A percentile compares a stretch with the other conserved stretches of the same genome.
Conservation (phyloP, 2,797 vertebrate genomes). For the Antrozous pallidus region DNA sequence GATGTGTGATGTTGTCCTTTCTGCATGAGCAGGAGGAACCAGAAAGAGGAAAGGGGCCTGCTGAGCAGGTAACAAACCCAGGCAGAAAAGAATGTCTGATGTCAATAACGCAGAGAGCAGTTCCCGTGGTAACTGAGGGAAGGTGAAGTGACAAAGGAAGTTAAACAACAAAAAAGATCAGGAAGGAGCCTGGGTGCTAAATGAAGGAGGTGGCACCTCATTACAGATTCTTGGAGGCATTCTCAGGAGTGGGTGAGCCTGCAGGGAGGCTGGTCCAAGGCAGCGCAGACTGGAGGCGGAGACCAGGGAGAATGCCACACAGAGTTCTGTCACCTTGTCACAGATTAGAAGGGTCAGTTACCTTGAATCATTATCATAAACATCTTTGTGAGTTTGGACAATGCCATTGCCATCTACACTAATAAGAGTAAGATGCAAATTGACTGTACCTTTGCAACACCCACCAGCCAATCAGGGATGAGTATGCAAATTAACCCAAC, state of each 20-base stretch:
- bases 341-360: not conserved
- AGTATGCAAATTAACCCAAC: no score
- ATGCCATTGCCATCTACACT: no score
- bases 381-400: not conserved
- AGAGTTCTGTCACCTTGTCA: not conserved
- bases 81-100: rapidly evolving
- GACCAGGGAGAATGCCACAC: not conserved
- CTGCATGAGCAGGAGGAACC: not conserved
- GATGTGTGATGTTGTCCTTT: not conserved
- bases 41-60: not conserved
- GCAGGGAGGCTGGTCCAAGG: not conserved
- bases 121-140: not conserved
- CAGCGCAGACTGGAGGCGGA: not conserved
- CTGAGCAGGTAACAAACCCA: not conserved
- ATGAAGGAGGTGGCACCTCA: not conserved
- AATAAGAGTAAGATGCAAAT: no score
- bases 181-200: not conserved
- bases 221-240: rapidly evolving
- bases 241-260: no score
- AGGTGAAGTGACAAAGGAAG: not conserved
- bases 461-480: no score
- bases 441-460: no score
- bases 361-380: not conserved
- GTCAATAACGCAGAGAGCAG: not conserved
- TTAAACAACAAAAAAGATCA: not conserved